Evolutionary conservation across 2,888 invertebrate species (phyloP), one percentile per base, ranked within the genome.

Genomic region (Lutraria lutraria): DNA sequence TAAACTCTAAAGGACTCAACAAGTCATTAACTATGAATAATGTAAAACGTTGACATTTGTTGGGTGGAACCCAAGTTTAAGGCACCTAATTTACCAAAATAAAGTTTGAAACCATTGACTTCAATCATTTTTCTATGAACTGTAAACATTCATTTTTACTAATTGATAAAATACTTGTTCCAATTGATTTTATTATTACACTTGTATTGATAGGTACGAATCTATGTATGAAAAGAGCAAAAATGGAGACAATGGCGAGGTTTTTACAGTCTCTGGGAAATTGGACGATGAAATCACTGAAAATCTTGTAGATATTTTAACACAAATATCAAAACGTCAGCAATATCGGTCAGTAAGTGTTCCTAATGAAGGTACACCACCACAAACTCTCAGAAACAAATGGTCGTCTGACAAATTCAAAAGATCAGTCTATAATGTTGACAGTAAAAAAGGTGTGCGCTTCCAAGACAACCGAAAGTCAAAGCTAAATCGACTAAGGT

Each of bases 201-300:
- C 76, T 13, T 76, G 13, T 76, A 25, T 29, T 85, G 68, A 15
- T 15, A 86, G 86, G 72, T 86, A 81, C 53, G 63, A 72, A 43
- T 63, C 34, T 53, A 34, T 81, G 25, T n/a, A 63, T 10, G 81
- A 86, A 68, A 81, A n/a, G 12, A 43, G 68, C 25, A 81, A 29
- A 13, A 16, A 15, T 13, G 63, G 60, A 31, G 60, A 25, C 21
- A 31, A 60, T 21, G 80, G 13, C 25, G 63, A 43, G 8, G 60
- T 87, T 25, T 80, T 25, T 83, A 86, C 86, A 21, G 81, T 86
- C 19, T 52, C 83, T 80, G 83, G 21, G 29, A 34, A 43, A 54
- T n/a, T 63, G 31, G 82, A 72, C 29, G 34, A 85, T 0, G 79
- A 80, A n/a, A n/a, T 80, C 0, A 29, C 34, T n/a, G 85, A 82